phyloP scores from a whole-genome alignment of 2,888 invertebrate genomes.

The Altica lythri region DNA sequence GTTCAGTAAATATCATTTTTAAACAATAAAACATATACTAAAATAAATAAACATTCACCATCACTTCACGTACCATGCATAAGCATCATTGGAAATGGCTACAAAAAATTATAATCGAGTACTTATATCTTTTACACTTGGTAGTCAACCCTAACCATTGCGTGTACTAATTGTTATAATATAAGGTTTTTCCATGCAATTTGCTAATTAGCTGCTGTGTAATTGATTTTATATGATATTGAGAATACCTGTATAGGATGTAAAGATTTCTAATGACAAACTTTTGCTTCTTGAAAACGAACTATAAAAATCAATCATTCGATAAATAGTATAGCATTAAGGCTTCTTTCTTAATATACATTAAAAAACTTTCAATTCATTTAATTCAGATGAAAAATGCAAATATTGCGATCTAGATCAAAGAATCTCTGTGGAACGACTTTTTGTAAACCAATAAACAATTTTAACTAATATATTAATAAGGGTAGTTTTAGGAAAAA shows the following conservation, averaged over 20 bases:
- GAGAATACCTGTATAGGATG: conserved; percentile 15
- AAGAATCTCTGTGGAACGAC: no score
- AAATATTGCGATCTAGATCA: no score
- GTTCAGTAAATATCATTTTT: conserved; percentile 33
- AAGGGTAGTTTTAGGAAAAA: no score
- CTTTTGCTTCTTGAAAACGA: no score
- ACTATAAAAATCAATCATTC: no score
- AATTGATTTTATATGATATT: conserved; percentile 9
- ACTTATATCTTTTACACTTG: conserved; percentile 51
- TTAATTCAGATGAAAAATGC: no score
- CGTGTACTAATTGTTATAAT: conserved; percentile 39
- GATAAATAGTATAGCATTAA: no score
- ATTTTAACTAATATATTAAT: no score
- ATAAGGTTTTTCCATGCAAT: conserved; percentile 13
- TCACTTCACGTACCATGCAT: conserved; percentile 39
- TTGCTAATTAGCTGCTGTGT: conserved; percentile 16
- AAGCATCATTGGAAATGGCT: conserved; percentile 48
- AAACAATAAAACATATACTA: background rate
- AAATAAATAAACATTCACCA: conserved; percentile 27
- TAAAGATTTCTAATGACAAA: conserved; percentile 2
- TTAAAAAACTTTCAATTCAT: no score
- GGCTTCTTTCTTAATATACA: no score
- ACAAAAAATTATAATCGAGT: conserved; percentile 30
- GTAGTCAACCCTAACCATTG: conserved; percentile 54
- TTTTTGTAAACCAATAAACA: no score